Evolutionary conservation across 2,888 invertebrate species (phyloP).

Genomic region (Pseudoips prasinana): DNA sequence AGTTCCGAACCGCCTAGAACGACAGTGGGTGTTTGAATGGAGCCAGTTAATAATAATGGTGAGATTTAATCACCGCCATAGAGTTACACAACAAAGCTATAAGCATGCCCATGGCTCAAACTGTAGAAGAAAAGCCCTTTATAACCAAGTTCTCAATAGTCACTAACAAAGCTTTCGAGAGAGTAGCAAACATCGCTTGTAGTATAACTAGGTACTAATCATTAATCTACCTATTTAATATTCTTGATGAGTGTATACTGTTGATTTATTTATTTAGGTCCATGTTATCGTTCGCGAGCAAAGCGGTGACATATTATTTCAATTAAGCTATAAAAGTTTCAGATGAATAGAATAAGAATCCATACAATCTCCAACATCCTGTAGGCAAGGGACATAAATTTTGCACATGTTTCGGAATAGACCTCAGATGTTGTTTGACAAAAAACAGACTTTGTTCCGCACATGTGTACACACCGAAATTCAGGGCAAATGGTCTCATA

Average conservation of each 20-base stretch:
- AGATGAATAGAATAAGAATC: slow-evolving; percentile 40
- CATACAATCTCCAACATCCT: slow-evolving; percentile 52
- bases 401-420: slow-evolving; percentile 69
- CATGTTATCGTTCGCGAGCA: background rate
- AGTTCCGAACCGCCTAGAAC: slow-evolving; percentile 75
- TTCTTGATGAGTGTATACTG: slow-evolving; percentile 17
- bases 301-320: slow-evolving; percentile 6
- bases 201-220: slow-evolving; percentile 61
- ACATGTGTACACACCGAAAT: slow-evolving; percentile 59
- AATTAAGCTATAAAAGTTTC: slow-evolving; percentile 21
- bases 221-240: slow-evolving; percentile 42
- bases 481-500: slow-evolving; percentile 52
- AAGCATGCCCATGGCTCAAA: slow-evolving; percentile 70
- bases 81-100: slow-evolving; percentile 75
- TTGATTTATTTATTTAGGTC: background rate
- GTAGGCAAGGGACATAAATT: slow-evolving; percentile 48
- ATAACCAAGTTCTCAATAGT: slow-evolving; percentile 57
- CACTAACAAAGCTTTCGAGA: slow-evolving; percentile 68
- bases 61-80: slow-evolving; percentile 80
- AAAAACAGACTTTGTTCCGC: slow-evolving; percentile 64
- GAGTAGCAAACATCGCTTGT: slow-evolving; percentile 53
- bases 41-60: slow-evolving; percentile 82
- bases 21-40: slow-evolving; percentile 81
- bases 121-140: slow-evolving; percentile 53
- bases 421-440: slow-evolving; percentile 67